Percentiles rank a stretch among this genome's conserved stretches.
phyloP scores from a whole-genome alignment of 2,888 invertebrate genomes.

The Hetaerina titia region DNA sequence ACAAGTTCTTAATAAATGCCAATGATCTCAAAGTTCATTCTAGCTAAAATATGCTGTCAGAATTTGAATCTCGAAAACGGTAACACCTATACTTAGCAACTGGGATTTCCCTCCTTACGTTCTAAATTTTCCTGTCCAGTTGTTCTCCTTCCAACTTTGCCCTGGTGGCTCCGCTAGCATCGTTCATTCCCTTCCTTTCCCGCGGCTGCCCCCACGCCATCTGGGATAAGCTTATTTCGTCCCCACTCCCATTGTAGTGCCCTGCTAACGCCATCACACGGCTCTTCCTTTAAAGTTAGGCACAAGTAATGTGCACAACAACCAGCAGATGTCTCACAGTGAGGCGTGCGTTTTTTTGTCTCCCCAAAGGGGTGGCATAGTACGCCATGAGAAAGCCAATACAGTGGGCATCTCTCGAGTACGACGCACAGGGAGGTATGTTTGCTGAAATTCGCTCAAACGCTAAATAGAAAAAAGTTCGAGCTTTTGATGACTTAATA shows the following conservation, averaged over 20 bases:
- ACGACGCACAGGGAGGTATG: not conserved
- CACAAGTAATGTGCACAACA: constrained; percentile 66
- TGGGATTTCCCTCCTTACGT: constrained; percentile 56
- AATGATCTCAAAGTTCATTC: not conserved
- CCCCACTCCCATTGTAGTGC: constrained; percentile 64
- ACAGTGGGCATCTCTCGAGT: not conserved
- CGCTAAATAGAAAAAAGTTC: no score
- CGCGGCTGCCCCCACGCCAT: constrained; percentile 62
- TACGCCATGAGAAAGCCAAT: not conserved
- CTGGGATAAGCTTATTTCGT: constrained; percentile 66
- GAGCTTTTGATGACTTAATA: no score
- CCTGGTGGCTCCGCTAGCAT: constrained; percentile 65
- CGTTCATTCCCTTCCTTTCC: constrained; percentile 57
- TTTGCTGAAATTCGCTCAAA: not conserved
- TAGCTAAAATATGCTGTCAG: not conserved
- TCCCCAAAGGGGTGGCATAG: not conserved
- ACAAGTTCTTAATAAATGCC: not conserved
- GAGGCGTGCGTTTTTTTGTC: not conserved
- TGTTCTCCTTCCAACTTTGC: constrained; percentile 54
- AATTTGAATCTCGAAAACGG: not conserved
- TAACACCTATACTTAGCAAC: not conserved
- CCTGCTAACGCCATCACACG: constrained; percentile 66
- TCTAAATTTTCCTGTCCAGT: constrained; percentile 46
- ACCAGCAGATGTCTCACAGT: constrained; percentile 65
- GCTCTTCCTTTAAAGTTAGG: constrained; percentile 56